Conservation (phyloP, 2,797 vertebrate genomes). For the Trachops cirrhosus region DNA sequence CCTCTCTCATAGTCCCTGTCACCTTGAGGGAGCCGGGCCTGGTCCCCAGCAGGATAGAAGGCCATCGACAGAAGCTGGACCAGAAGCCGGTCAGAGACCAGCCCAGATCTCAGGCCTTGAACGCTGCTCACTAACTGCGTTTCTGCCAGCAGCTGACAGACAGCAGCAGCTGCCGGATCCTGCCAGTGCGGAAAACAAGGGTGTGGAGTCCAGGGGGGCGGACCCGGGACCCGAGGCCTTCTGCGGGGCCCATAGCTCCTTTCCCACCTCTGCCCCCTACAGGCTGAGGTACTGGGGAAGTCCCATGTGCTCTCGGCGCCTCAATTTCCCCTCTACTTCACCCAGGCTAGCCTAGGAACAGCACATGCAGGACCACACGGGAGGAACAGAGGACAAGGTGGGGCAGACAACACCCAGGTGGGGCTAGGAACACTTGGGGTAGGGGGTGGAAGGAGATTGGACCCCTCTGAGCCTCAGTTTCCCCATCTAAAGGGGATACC, state of each 20-base stretch:
- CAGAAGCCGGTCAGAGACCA: neutral
- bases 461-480: neutral
- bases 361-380: neutral
- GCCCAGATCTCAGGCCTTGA: neutral
- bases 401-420: neutral
- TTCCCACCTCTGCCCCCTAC: neutral
- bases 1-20: neutral
- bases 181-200: no score
- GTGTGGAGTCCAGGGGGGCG: neutral
- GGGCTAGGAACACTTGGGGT: neutral
- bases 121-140: neutral
- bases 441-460: neutral
- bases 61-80: neutral
- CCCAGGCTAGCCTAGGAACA: neutral
- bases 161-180: neutral
- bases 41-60: no score
- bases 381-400: neutral
- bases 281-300: neutral
- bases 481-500: neutral
- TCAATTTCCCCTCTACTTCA: neutral
- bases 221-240: neutral
- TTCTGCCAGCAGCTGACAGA: neutral
- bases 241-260: neutral
- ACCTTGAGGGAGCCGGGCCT: constrained; percentile 76
- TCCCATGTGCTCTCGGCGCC: neutral